Base-by-base conservation (phyloP, 2,888 invertebrate species). In the Serripes groenlandicus region DNA sequence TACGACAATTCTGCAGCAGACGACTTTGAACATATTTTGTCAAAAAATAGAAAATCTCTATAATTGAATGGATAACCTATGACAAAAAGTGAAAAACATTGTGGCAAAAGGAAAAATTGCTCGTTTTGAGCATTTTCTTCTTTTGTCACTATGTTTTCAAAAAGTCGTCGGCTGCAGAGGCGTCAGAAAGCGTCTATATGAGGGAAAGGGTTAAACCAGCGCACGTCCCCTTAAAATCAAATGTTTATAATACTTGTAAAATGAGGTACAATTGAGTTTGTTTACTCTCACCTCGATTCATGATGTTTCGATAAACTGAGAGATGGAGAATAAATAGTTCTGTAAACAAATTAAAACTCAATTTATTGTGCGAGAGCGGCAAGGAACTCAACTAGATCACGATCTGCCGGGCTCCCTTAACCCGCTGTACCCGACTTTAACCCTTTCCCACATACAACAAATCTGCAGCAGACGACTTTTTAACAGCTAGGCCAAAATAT, bases 311-410 rank as follows among this genome's bases (percentile, higher is more conserved):
- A 35, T 66, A 37, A 66, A 42, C 42, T 42, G 66, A 35, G 66
- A 66, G 35, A 66, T 21, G 30, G 35, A 23, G 66, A 66, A 42
- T 66, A 23, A 66, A 66, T 66, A 35, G 66, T 62, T 62, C 62
- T 34, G n/a, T 62, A 62, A 62, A 62, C 34, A 34, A 34, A n/a
- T 34, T 62, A 34, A 58, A 62, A 62, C 30, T 5, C 34, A 62
- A 34, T 34, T 62, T 34, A 32, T 34, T 34, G 62, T 5, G 21
- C 18, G 3, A 1, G 2, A 49, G 21, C 21, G 15, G 15, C 49
- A 49, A 49, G 7, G 2, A n/a, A 7, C 42, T 42, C 7, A 42
- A 11, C 42, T 11, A 42, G 42, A 42, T 11, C 42, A 42, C 42
- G 42, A 11, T 7, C 7, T 15, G 15, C 15, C 15, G 42, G 9